Base-by-base conservation (phyloP, 2,888 invertebrate species). In the Eugnorisma glareosa region DNA sequence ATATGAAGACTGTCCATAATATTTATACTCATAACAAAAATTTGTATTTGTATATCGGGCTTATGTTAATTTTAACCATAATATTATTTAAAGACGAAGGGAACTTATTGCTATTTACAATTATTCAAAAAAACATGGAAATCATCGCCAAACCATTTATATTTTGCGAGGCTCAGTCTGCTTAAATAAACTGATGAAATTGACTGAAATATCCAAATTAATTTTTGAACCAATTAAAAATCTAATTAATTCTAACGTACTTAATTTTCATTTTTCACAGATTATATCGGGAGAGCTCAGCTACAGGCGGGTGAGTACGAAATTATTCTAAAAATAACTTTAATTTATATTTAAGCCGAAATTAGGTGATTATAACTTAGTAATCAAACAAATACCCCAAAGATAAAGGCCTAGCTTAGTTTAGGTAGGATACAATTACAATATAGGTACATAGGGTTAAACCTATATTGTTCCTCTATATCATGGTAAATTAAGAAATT, bases 181-280 rank as follows among this genome's bases (percentile, higher is more conserved):
- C n/a, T 0, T n/a, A 64, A n/a, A 21, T 21, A 61, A 61, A 61
- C 31, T 21, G 61, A 61, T 61, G 21, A 61, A 40, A 40, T 40
- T 64, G 1, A 40, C 18, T 40, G 40, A 40, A 64, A 40, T 64
- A 28, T 64, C 64, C 64, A 28, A 64, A 67, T 82, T 40, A 37
- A 48, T 48, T 45, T 63, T 28, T 10, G 45, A 18, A 45, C 40
- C 40, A 76, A 74, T 81, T 67, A 64, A 28, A 48, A 77, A 61
- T 13, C 18, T 7, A 70, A 69, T 59, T 31, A 72, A 78, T 72
- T 43, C n/a, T 40, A 66, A 73, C 18, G n/a, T 35, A 73, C 18
- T 24, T 35, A 54, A 59, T 54, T 73, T 79, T 81, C 45, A 5
- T 68, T 79, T 72, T 78, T 69, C n/a, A 66, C 84, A 83, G 84